These are phyloP conservation scores for Gopherus evgoodei DNA, from an alignment of 2,113 vertebrate genomes.

Conservation along the genomic window DNA sequence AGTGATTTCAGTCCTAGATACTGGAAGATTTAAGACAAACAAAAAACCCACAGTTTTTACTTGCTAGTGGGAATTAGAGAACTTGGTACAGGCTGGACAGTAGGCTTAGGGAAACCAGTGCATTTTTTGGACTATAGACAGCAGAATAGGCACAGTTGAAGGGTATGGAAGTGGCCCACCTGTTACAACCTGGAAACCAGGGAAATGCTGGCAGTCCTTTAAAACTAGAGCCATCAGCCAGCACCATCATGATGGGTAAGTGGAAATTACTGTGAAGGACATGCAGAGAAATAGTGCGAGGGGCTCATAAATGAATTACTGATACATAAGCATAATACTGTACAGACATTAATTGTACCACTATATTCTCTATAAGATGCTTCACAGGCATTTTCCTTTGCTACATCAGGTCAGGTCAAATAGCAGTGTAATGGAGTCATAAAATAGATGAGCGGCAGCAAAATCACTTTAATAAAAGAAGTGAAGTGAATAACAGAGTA, in stretches of 20 bases:
- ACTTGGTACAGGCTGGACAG: neutral
- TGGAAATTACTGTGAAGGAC: neutral
- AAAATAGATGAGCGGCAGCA: slow-evolving; percentile 2
- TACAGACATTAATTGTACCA: neutral
- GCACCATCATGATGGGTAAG: neutral
- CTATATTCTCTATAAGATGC: neutral
- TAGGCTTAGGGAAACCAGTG: neutral
- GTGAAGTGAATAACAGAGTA: neutral
- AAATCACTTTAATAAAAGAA: neutral
- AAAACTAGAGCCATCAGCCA: neutral
- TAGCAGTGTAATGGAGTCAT: neutral
- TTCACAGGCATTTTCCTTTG: neutral
- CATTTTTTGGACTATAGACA: neutral
- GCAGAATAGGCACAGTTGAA: neutral
- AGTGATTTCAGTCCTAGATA: slow-evolving; percentile 3
- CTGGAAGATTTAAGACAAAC: neutral
- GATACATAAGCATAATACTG: neutral
- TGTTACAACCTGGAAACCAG: neutral
- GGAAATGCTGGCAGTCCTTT: neutral
- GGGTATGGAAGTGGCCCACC: neutral
- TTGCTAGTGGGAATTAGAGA: slow-evolving; percentile 5
- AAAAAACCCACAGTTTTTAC: neutral
- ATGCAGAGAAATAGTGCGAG: neutral
- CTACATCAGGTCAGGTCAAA: neutral
- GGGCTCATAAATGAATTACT: neutral